Conservation (phyloP, 2,888 invertebrate genomes). For the Anaspis maculata region DNA sequence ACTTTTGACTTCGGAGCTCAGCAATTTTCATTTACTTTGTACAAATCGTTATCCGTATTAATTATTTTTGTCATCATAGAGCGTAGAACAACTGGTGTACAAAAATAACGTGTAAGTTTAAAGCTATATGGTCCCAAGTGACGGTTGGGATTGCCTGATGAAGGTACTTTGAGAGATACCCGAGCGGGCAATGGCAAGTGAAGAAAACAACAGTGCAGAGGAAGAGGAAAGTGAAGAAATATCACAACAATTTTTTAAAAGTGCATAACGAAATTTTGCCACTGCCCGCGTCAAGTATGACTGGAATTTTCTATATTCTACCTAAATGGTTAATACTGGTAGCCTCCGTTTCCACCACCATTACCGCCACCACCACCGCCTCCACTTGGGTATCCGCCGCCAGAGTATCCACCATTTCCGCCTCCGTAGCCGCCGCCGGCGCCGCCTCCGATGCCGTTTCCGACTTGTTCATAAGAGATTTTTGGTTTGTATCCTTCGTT, state of each 20-base stretch:
- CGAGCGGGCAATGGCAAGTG: too few species aligned
- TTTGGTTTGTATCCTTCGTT: constrained; percentile 57
- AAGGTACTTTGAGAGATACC: too few species aligned
- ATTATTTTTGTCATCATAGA: too few species aligned
- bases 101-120: too few species aligned
- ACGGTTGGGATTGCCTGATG: too few species aligned
- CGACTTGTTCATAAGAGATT: constrained; percentile 50
- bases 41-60: constrained; percentile 21
- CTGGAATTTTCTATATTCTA: constrained; percentile 9
- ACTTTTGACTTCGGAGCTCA: too few species aligned
- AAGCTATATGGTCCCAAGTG: too few species aligned
- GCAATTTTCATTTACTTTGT: constrained; percentile 9
- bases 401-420: constrained; percentile 26
- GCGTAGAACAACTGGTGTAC: too few species aligned
- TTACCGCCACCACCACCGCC: constrained; percentile 34
- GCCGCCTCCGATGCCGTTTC: constrained; percentile 17
- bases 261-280: too few species aligned
- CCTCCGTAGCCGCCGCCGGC: constrained; percentile 18
- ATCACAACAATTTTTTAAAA: too few species aligned
- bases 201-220: too few species aligned
- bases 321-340: constrained; percentile 30
- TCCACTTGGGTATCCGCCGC: constrained; percentile 29
- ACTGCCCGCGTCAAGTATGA: constrained; percentile 5
- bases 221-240: too few species aligned
- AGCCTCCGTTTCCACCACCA: constrained; percentile 37